Percentiles rank a stretch among this genome's conserved stretches.
Evolutionary conservation across 2,113 vertebrate species (phyloP).

Genomic region (mouse (Mus musculus)): DNA sequence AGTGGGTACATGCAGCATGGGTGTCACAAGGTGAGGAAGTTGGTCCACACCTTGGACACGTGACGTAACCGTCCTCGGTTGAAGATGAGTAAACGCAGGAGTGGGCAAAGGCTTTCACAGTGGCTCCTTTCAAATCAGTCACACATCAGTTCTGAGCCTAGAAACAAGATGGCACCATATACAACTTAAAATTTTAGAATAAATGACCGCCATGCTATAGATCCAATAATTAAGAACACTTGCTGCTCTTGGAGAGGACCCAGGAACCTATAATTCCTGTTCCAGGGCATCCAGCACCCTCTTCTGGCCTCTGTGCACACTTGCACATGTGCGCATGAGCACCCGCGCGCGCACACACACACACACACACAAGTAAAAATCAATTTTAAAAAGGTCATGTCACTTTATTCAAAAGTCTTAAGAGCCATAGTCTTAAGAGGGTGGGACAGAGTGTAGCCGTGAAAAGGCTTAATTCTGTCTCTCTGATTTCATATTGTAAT

Average conservation of each 20-base stretch:
- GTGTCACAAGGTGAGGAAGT: neutral
- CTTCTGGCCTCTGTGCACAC: neutral
- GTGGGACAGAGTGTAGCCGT: neutral
- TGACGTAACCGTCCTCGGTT: neutral
- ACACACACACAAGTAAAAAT: neutral
- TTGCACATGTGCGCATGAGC: neutral
- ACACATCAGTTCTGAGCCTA: constrained; percentile 29
- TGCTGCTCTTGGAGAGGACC: neutral
- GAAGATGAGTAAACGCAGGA: neutral
- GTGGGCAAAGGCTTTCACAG: neutral
- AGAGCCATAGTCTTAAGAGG: neutral
- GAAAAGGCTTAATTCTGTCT: constrained; percentile 35
- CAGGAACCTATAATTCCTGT: neutral
- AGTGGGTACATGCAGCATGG: neutral
- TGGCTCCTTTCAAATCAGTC: neutral
- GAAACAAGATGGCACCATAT: constrained; percentile 35
- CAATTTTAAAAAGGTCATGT: neutral
- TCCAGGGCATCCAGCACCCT: neutral
- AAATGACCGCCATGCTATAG: neutral
- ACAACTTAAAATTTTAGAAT: constrained; percentile 33
- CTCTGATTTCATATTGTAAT: neutral
- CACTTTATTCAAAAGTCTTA: constrained; percentile 35
- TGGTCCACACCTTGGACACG: neutral
- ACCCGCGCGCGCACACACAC: neutral
- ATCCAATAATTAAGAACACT: neutral